Evolutionary conservation across 2,797 vertebrate genomes (phyloP), one percentile per base, ranked within the genome.

Genomic region (Yasuhikotakia modesta): DNA sequence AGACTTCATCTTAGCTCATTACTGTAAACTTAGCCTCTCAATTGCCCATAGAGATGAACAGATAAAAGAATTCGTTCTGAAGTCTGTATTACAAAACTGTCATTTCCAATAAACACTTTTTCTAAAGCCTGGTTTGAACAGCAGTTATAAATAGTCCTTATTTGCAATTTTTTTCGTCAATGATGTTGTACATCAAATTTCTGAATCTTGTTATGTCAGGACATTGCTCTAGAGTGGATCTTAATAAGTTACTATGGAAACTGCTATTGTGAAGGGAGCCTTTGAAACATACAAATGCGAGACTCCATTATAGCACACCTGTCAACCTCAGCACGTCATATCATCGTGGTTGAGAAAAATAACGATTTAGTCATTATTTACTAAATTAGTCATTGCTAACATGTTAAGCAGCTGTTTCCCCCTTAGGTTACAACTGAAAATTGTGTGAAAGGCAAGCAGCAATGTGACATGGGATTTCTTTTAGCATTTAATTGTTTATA

Each of bases 171-270:
- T 45, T 0, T 1, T 17, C 21, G 17, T 71, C 76, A 46, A 2
- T 78, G 45, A 77, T 77, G 66, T 77, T 77, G 10, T 77, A 60
- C 74, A 61, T 77, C 19, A 77, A 77, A 69, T 77, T 78, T 65
- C 68, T 78, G 48, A 48, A 53, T 78, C 30, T 64, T 46, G 76
- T 78, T 78, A 46, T 35, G 68, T 78, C 68, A 65, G 68, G 57
- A 64, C 76, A 78, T 70, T 13, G 60, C 76, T 71, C 68, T 71
- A 30, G 76, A 78, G 68, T 78, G 76, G 68, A 64, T 78, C 76
- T 78, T 78, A 78, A 78, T 78, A 71, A 78, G 76, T 78, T 64
- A 71, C 76, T 71, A 78, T 78, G 76, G 76, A 69, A 78, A 78
- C 76, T 64, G 76, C 68, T 78, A 65, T 78, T 78, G 76, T 57